These are phyloP conservation scores for Cisticola juncidis DNA, from an alignment of 2,113 vertebrate species.

Conservation along the genomic window DNA sequence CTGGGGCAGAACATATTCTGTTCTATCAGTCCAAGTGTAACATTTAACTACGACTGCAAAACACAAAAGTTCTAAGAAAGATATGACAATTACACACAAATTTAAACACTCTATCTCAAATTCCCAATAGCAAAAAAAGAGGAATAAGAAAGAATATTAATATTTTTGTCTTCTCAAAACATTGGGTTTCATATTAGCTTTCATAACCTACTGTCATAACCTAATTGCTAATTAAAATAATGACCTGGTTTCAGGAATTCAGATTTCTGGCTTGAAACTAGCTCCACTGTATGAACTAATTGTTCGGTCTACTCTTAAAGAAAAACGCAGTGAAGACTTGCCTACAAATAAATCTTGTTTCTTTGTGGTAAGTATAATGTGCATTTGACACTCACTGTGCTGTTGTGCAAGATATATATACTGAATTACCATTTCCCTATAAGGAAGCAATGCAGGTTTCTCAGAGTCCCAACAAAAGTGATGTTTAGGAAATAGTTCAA, in stretches of 20 bases:
- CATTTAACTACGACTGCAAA: not conserved
- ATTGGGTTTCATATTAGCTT: not conserved
- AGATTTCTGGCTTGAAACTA: constrained; percentile 13
- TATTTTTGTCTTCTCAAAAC: not conserved
- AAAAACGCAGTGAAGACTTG: not conserved
- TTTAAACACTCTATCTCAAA: not conserved
- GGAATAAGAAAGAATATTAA: not conserved
- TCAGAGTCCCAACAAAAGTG: not conserved
- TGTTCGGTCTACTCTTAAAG: constrained; percentile 17
- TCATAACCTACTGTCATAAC: not conserved
- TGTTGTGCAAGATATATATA: not conserved
- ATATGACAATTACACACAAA: not conserved
- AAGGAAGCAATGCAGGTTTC: not conserved
- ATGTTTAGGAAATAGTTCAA: not conserved
- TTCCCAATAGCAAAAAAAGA: not conserved
- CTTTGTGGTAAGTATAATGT: constrained; percentile 48
- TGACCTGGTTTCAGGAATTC: constrained; percentile 52
- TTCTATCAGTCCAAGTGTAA: not conserved
- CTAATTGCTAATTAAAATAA: not conserved
- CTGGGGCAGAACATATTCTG: not conserved
- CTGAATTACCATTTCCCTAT: not conserved
- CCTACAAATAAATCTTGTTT: not conserved
- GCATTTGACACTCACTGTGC: not conserved
- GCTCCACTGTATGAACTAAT: constrained; percentile 49
- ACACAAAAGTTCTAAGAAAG: not conserved